Evolutionary conservation across 2,113 vertebrate genomes (phyloP), one percentile per base, ranked within the genome.

Genomic region (Oreotrochilus melanogaster): DNA sequence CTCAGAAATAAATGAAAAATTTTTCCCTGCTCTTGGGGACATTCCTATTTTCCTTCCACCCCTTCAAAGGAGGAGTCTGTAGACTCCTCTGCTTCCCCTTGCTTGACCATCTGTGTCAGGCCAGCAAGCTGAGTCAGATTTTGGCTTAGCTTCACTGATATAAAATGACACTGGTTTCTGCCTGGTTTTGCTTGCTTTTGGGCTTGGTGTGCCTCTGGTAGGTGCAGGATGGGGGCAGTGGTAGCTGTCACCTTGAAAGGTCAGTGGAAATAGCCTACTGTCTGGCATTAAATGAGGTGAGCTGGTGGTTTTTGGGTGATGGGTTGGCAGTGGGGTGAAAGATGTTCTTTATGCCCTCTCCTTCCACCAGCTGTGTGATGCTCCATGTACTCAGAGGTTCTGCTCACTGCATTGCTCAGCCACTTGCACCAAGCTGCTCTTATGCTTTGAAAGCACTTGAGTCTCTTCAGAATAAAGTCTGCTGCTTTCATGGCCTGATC

Each of bases 101-200:
- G 27, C 21, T 69, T 58, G 51, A 43, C 58, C 50, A 31, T 69
- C 62, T 73, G 50, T 54, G 50, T 42, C 18, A 31, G 51, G 5
- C 30, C 60, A 96, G 64, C 64, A 73, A 89, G 54, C 30, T 73
- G 74, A 93, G 85, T 85, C 66, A 93, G 88, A 39, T 66, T 85
- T 93, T 92, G 85, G 39, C 61, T 88, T 79, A 54, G 7, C 17
- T 86, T 92, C 39, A 42, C 50, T 0, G 0, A 11, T 42, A 45
- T 6, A 57, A 64, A 88, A 57, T 82, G 6, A 37, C 19, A 48
- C 58, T 47, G 0, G 1, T 51, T 93, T 85, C 39, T 64, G 7
- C 24, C 39, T 60, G 8, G 0, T 70, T 95, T 69, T 79, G 47
- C 67, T 90, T 85, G 27, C 54, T 23, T 62, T 72, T 54, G 22